Percentiles rank a stretch among this genome's conserved stretches.
Evolutionary conservation across 2,888 invertebrate species (phyloP).

Genomic region (Bugula neritina): DNA sequence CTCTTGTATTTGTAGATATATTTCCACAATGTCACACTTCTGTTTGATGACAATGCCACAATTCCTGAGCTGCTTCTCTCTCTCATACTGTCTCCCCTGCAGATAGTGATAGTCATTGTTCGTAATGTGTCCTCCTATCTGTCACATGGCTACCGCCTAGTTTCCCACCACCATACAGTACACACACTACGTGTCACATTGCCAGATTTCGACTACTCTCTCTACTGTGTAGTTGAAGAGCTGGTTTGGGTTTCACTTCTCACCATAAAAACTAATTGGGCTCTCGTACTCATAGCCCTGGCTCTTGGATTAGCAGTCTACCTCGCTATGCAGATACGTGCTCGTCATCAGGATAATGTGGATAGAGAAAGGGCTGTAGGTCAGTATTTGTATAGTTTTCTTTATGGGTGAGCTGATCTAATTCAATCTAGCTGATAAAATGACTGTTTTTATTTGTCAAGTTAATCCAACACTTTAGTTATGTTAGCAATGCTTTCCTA

Average conservation of each 20-base stretch:
- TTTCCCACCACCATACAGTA: no score
- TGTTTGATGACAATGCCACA: neutral
- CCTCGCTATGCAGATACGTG: no score
- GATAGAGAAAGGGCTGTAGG: no score
- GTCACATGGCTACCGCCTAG: neutral
- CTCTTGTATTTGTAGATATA: neutral
- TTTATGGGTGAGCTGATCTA: no score
- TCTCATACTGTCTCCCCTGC: neutral
- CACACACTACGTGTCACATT: neutral
- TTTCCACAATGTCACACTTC: neutral
- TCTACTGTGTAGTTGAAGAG: constrained; percentile 21
- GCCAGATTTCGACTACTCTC: neutral
- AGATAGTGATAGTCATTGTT: neutral
- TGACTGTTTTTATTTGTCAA: no score
- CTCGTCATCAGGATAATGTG: no score
- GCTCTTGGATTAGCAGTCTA: neutral
- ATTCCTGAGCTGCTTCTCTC: neutral
- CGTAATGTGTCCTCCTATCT: neutral
- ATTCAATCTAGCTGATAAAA: no score
- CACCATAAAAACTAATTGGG: neutral
- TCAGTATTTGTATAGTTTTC: no score
- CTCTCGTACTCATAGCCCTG: neutral
- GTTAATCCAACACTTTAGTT: no score
- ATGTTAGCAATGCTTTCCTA: no score
- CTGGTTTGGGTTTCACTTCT: neutral